Conservation (phyloP, 2,113 vertebrate species). For the Calidris pugnax region DNA sequence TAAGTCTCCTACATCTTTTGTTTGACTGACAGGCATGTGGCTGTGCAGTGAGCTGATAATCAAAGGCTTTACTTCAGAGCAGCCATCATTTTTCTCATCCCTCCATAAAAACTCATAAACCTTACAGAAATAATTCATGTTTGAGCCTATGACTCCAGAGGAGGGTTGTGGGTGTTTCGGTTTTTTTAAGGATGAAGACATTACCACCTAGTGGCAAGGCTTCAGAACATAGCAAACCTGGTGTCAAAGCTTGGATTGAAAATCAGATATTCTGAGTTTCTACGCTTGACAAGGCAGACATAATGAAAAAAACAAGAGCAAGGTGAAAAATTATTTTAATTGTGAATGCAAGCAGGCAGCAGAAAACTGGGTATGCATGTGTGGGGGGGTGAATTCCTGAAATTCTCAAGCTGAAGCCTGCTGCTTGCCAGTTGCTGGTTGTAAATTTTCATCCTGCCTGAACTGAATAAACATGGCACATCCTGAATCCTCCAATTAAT, state of each 20-base stretch:
- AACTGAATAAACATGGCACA: not conserved
- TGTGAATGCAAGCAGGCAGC: not conserved
- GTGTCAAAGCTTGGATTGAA: not conserved
- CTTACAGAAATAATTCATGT: not conserved
- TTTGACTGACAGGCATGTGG: not conserved
- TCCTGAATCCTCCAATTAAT: not conserved
- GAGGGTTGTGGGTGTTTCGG: not conserved
- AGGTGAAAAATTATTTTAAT: not conserved
- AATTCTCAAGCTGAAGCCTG: not conserved
- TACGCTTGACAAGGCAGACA: not conserved
- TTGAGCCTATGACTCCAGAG: not conserved
- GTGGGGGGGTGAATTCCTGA: not conserved
- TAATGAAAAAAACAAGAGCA: not conserved
- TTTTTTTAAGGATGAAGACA: not conserved
- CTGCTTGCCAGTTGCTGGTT: not conserved
- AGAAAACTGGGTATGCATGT: not conserved
- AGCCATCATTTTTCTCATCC: not conserved
- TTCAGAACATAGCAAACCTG: not conserved
- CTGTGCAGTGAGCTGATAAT: conserved; percentile 6
- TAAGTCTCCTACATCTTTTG: not conserved
- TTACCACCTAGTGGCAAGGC: conserved; percentile 11
- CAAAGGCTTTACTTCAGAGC: not conserved
- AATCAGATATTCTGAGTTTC: not conserved
- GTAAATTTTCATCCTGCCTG: not conserved
- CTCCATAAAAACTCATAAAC: not conserved